phyloP scores from a whole-genome alignment of 1,140 invertebrate species.

The Drosophila orosa region DNA sequence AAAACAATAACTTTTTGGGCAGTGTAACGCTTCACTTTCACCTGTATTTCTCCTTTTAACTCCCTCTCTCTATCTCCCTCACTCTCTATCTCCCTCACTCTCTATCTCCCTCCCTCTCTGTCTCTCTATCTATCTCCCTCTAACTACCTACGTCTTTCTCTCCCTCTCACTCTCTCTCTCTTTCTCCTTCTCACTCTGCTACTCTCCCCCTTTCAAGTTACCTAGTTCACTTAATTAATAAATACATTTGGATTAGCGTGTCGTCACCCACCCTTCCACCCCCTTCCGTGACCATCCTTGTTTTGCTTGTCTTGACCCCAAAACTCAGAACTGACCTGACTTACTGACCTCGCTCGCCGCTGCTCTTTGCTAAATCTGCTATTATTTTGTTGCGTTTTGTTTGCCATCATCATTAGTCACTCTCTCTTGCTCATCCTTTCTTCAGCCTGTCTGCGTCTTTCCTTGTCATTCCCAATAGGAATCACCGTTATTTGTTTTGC shows the following conservation, averaged over 20 bases:
- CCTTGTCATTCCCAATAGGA: slow-evolving; percentile 23
- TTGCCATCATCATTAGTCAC: slow-evolving; percentile 47
- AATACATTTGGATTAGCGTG: slow-evolving; percentile 74
- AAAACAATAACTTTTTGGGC: rapidly evolving
- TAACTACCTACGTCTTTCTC: neutral
- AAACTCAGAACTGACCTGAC: slow-evolving; percentile 13
- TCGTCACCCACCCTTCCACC: slow-evolving; percentile 27
- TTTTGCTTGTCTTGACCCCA: slow-evolving; percentile 15
- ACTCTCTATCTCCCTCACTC: neutral
- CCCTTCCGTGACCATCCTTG: neutral
- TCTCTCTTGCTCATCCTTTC: slow-evolving; percentile 11
- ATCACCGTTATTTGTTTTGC: slow-evolving; percentile 72
- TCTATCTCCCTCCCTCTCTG: neutral
- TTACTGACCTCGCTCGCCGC: slow-evolving; percentile 23
- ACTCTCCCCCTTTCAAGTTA: slow-evolving; percentile 23
- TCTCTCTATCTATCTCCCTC: neutral
- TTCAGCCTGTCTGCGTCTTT: neutral
- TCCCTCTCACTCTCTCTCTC: neutral
- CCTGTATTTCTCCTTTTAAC: neutral
- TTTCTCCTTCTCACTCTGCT: neutral
- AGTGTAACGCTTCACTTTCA: neutral
- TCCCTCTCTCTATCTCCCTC: no score
- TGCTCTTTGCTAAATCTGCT: neutral
- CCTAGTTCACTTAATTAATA: slow-evolving; percentile 73
- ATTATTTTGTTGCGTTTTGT: slow-evolving; percentile 40